phyloP scores from a whole-genome alignment of 2,888 invertebrate genomes.

The Limnephilus marmoratus region DNA sequence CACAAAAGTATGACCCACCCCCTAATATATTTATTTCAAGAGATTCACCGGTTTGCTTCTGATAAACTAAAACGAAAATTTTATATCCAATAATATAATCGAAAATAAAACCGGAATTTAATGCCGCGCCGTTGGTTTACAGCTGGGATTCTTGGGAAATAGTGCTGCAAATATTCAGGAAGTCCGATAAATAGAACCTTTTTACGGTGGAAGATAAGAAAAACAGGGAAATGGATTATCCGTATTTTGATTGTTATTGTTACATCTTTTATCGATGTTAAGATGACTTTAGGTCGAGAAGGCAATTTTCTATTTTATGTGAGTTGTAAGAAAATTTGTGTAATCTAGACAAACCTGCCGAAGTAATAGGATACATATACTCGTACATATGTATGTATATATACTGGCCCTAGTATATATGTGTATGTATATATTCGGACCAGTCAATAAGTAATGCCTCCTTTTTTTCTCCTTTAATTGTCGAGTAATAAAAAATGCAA shows the following conservation, averaged over 20 bases:
- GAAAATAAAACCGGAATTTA: conserved; percentile 52
- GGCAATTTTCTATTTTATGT: neutral
- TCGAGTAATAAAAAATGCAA: too few species aligned
- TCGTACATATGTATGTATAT: neutral
- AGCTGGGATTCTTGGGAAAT: neutral
- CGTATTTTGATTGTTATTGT: neutral
- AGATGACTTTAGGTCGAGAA: neutral
- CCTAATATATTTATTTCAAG: conserved; percentile 29
- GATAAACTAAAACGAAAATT: conserved; percentile 57
- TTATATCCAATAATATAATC: conserved; percentile 60
- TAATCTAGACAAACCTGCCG: neutral
- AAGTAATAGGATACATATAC: neutral
- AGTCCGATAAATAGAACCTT: neutral
- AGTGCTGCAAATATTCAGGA: conserved; percentile 11
- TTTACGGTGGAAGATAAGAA: neutral
- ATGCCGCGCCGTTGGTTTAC: conserved; percentile 4
- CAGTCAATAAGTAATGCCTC: too few species aligned
- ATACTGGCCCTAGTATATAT: neutral
- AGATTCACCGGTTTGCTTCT: conserved; percentile 22
- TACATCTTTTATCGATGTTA: neutral
- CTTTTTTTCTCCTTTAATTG: too few species aligned
- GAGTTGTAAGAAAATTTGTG: neutral
- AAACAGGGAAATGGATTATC: neutral
- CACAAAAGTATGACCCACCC: conserved; percentile 55
- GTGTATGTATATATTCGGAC: too few species aligned